A percentile compares a stretch with the other conserved stretches of the same genome.
phyloP scores from a whole-genome alignment of 2,888 invertebrate species.

The Ornithoptera priamus region DNA sequence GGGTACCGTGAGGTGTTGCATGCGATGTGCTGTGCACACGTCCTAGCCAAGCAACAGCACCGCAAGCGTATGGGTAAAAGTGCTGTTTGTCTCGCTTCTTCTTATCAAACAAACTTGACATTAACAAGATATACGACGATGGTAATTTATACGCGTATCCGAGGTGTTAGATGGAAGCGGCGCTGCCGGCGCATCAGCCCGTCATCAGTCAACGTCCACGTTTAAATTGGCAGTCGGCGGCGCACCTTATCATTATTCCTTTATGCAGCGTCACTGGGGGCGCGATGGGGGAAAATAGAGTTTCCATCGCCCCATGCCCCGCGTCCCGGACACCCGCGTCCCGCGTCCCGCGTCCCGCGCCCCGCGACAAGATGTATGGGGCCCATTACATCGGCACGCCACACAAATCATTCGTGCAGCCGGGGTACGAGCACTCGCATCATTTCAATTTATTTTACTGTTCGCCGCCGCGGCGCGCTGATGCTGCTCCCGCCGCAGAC shows the following conservation, averaged over 20 bases:
- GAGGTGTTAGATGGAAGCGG: neutral
- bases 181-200: too few species aligned
- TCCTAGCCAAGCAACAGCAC: too few species aligned
- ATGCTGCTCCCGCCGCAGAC: too few species aligned
- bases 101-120: too few species aligned
- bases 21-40: too few species aligned
- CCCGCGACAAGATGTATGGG: slow-evolving; percentile 40
- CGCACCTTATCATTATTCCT: slow-evolving; percentile 33
- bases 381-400: slow-evolving; percentile 47
- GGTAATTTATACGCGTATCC: neutral
- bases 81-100: too few species aligned
- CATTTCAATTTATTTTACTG: slow-evolving; percentile 44
- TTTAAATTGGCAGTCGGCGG: slow-evolving; percentile 23
- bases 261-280: slow-evolving; percentile 32
- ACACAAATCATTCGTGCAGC: slow-evolving; percentile 50
- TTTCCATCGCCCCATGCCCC: slow-evolving; percentile 34
- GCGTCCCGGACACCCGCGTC: too few species aligned
- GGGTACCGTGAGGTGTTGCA: too few species aligned
- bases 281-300: slow-evolving; percentile 43
- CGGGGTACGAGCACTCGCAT: slow-evolving; percentile 39
- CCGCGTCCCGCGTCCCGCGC: slow-evolving; percentile 13
- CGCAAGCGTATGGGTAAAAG: too few species aligned
- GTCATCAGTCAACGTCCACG: slow-evolving; percentile 19
- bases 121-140: slow-evolving; percentile 29
- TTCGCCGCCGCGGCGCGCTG: slow-evolving; percentile 5